These are phyloP conservation scores for Protomyctophum bolini DNA, from an alignment of 2,113 vertebrate species.

Conservation along the genomic window DNA sequence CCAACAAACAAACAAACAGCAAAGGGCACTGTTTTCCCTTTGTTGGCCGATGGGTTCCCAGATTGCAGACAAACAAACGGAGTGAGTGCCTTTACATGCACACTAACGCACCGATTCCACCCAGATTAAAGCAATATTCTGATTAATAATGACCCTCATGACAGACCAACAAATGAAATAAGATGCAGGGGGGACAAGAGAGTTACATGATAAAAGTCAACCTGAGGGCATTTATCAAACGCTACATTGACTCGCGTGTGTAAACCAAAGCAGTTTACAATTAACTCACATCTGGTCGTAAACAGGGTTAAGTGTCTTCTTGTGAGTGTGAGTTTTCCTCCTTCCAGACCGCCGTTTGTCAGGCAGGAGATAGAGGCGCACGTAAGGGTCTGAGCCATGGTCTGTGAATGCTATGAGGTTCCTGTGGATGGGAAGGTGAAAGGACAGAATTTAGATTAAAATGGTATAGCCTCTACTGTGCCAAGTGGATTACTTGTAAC, in stretches of 20 bases:
- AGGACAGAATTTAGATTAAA: no score
- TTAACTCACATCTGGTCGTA: slow-evolving; percentile 89
- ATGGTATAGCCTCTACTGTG: no score
- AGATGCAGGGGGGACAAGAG: neutral
- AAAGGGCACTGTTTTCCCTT: no score
- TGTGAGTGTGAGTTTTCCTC: slow-evolving; percentile 91
- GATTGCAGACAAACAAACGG: neutral
- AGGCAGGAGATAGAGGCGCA: slow-evolving; percentile 93
- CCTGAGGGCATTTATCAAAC: neutral
- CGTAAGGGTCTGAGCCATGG: slow-evolving; percentile 92
- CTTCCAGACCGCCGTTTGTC: slow-evolving; percentile 94
- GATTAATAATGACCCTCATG: neutral
- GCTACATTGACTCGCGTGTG: neutral
- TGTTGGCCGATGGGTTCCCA: no score
- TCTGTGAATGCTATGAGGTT: slow-evolving; percentile 93
- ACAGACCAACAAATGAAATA: neutral
- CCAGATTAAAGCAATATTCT: no score
- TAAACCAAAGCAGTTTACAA: neutral
- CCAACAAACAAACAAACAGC: neutral
- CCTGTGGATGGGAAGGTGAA: slow-evolving; percentile 63
- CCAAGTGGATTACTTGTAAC: no score
- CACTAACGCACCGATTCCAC: no score
- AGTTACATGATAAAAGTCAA: neutral
- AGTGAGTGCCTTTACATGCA: neutral
- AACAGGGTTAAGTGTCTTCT: slow-evolving; percentile 90